These are phyloP conservation scores for Cylloceria caligata DNA, from an alignment of 2,888 invertebrate genomes.

Conservation along the genomic window DNA sequence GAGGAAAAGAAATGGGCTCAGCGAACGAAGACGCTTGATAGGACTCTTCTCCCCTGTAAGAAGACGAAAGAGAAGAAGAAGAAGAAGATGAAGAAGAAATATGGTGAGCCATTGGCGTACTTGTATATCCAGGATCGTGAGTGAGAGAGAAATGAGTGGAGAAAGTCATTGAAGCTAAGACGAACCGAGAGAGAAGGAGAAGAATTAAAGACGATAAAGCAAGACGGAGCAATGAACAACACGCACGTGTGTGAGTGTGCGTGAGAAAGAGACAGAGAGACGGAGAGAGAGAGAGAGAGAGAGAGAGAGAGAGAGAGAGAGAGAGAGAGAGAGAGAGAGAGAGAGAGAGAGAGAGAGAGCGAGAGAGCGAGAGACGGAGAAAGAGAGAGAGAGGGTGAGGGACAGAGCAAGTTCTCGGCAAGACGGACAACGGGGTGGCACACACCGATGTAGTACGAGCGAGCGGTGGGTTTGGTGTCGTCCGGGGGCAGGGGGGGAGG, in stretches of 20 bases:
- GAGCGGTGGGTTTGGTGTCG: constrained; percentile 62
- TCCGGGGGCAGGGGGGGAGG: too few relatives aligned
- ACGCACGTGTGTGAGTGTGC: constrained; percentile 37
- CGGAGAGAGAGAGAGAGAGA: constrained; percentile 64
- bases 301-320: background rate
- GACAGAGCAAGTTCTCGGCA: constrained; percentile 55
- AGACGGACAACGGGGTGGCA: constrained; percentile 67
- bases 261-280: too few relatives aligned
- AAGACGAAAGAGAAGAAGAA: constrained; percentile 27
- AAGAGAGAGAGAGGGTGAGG: constrained; percentile 47
- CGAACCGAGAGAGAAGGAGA: constrained; percentile 31
- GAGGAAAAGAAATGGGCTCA: constrained; percentile 44
- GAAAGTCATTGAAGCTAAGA: constrained; percentile 69
- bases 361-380: constrained; percentile 28
- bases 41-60: constrained; percentile 20
- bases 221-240: constrained; percentile 53
- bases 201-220: constrained; percentile 55
- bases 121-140: constrained; percentile 24
- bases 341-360: constrained; percentile 66
- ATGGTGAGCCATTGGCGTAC: constrained; percentile 12
- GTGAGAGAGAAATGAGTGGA: constrained; percentile 28
- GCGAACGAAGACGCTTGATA: constrained; percentile 31
- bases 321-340: constrained; percentile 43
- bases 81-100: constrained; percentile 18
- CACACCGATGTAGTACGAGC: constrained; percentile 48